phyloP scores from a whole-genome alignment of 2,797 vertebrate genomes.

The Esox masquinongy region DNA sequence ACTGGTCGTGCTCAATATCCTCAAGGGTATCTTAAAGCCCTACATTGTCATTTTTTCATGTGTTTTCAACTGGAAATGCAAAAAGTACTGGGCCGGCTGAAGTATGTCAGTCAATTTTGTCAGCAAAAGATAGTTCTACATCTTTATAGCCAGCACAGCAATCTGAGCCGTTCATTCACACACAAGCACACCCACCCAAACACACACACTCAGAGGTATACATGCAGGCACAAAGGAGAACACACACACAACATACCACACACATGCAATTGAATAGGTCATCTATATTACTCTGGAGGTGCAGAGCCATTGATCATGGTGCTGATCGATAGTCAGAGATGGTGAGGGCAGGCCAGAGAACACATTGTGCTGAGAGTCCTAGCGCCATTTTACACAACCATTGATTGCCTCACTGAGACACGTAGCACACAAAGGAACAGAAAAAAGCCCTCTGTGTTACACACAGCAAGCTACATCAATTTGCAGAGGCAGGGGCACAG shows the following conservation, averaged over 20 bases:
- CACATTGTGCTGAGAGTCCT: constrained; percentile 45
- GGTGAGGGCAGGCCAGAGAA: constrained; percentile 33
- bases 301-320: constrained; percentile 49
- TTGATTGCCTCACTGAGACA: constrained; percentile 61
- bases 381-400: constrained; percentile 72
- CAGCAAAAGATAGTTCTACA: constrained; percentile 23
- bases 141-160: not conserved
- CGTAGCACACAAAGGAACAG: constrained; percentile 45
- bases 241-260: constrained; percentile 14
- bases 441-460: constrained; percentile 32
- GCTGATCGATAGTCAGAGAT: constrained; percentile 41
- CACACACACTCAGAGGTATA: not conserved
- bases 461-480: not conserved
- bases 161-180: too few relatives aligned
- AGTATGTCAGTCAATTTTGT: constrained; percentile 26
- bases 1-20: too few relatives aligned
- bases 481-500: not conserved
- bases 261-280: constrained; percentile 14
- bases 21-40: constrained; percentile 34
- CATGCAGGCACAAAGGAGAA: constrained; percentile 4
- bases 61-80: not conserved
- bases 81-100: not conserved
- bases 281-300: not conserved
- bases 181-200: constrained; percentile 9
- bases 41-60: constrained; percentile 42